Evolutionary conservation across 2,888 invertebrate species (phyloP).

Genomic region (Philhelius pedissequus): DNA sequence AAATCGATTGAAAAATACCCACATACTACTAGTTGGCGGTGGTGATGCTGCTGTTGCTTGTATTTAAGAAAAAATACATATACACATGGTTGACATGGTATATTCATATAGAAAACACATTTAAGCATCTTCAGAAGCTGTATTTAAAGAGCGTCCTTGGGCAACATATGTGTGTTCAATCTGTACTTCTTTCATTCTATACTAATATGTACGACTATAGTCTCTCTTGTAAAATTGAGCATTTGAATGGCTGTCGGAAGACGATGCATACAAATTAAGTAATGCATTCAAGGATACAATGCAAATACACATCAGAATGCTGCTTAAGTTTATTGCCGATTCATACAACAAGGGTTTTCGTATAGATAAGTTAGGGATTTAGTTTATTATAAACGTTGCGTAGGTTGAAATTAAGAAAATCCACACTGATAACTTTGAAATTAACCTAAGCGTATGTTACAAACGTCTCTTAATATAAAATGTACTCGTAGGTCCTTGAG

Average conservation of each 20-base stretch:
- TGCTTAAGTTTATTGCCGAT: neutral
- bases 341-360: neutral
- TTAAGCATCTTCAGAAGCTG: neutral
- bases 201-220: no score
- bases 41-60: neutral
- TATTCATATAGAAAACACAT: neutral
- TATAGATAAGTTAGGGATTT: neutral
- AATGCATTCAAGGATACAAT: constrained; percentile 32
- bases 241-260: constrained; percentile 39
- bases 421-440: neutral
- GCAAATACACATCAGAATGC: neutral
- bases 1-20: constrained; percentile 56
- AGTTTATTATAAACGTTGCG: neutral
- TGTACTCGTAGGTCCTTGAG: no score
- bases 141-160: constrained; percentile 10
- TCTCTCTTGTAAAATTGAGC: constrained; percentile 3
- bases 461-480: neutral
- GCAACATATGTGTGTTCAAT: neutral
- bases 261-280: constrained; percentile 50
- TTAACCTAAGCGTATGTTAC: neutral
- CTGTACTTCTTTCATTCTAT: neutral
- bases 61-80: no score
- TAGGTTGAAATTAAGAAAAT: neutral
- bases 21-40: neutral
- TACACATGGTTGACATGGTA: neutral